Conservation (phyloP, 2,888 invertebrate species). For the Tetranychus truncatus region DNA sequence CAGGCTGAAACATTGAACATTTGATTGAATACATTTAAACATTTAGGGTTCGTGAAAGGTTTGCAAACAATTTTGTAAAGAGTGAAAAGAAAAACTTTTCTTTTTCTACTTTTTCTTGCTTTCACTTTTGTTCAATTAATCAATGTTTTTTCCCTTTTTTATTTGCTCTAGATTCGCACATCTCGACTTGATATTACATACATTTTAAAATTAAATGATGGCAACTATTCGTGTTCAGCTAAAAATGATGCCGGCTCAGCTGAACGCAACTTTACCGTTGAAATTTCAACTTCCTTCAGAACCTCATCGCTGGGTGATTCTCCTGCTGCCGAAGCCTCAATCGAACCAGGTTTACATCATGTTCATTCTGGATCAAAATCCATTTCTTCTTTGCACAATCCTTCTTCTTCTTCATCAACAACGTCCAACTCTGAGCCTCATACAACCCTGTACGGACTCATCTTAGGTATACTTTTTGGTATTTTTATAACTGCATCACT, state of each 20-base stretch:
- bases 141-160: not conserved
- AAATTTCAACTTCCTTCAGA: not conserved
- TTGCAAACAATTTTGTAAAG: too few relatives aligned
- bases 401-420: not conserved
- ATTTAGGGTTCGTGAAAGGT: too few relatives aligned
- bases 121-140: too few relatives aligned
- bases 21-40: too few relatives aligned
- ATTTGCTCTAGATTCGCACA: not conserved
- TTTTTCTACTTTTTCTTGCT: not conserved
- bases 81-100: not conserved
- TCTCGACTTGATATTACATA: slow-evolving; percentile 18
- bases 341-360: not conserved
- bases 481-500: slow-evolving; percentile 15
- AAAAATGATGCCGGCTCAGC: slow-evolving; percentile 17
- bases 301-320: not conserved
- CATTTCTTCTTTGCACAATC: not conserved
- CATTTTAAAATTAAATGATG: slow-evolving; percentile 16
- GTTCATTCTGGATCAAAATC: not conserved
- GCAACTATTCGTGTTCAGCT: slow-evolving; percentile 15
- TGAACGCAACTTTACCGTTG: slow-evolving; percentile 9
- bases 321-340: slow-evolving; percentile 13
- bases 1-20: too few relatives aligned
- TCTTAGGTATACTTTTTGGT: slow-evolving; percentile 19
- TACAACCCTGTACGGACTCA: slow-evolving; percentile 13
- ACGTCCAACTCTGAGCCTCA: slow-evolving; percentile 6